These are phyloP conservation scores for Alcedo quadribrachys DNA, from an alignment of 2,797 vertebrate genomes.

Conservation along the genomic window DNA sequence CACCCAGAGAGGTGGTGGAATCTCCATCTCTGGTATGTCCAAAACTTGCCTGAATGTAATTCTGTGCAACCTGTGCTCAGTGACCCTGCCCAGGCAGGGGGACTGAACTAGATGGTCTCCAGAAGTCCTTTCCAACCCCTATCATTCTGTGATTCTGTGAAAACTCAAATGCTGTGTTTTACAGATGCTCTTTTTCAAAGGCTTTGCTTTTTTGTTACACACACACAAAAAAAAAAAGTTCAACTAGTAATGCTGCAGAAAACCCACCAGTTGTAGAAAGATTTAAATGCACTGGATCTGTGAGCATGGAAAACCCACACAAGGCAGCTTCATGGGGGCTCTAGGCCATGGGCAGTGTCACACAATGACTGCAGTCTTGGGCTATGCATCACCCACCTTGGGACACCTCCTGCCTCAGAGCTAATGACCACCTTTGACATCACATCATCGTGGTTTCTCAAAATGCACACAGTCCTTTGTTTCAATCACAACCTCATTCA, in stretches of 20 bases:
- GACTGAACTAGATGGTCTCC: too few relatives aligned
- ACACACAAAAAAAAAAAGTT: not conserved
- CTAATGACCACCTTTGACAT: not conserved
- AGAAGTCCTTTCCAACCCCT: too few relatives aligned
- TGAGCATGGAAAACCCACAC: not conserved
- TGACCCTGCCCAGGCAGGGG: too few relatives aligned
- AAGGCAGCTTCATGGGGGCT: rapidly evolving
- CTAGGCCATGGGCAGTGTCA: not conserved
- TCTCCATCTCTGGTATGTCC: too few relatives aligned
- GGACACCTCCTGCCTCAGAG: not conserved
- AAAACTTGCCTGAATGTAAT: too few relatives aligned
- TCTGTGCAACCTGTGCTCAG: too few relatives aligned
- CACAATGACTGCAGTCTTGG: not conserved
- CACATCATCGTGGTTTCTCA: not conserved
- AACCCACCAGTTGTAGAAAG: not conserved
- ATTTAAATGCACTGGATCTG: too few relatives aligned
- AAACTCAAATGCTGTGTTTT: not conserved
- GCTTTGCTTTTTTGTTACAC: too few relatives aligned
- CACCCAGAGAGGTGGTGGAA: too few relatives aligned
- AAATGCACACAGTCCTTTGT: not conserved
- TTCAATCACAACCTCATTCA: not conserved
- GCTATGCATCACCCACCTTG: not conserved
- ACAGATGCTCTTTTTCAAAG: too few relatives aligned
- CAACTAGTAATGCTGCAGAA: not conserved
- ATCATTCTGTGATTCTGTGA: too few relatives aligned